phyloP scores from a whole-genome alignment of 1,140 invertebrate species.

The Sarcophaga peregrina region DNA sequence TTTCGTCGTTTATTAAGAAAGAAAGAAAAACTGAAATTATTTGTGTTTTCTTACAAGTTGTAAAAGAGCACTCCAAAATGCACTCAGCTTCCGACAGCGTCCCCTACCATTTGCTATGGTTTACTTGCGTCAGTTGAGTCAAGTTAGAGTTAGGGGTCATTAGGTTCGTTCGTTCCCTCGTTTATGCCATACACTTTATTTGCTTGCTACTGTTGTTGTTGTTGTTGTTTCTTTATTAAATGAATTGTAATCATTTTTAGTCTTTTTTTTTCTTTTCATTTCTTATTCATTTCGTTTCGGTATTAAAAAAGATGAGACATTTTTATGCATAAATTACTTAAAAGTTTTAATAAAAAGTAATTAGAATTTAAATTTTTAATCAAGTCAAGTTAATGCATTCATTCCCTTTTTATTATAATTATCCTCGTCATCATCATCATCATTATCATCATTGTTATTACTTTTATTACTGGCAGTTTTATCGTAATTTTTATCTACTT shows the following conservation, averaged over 20 bases:
- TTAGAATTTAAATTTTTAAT: conserved; percentile 26
- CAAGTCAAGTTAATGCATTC: conserved; percentile 18
- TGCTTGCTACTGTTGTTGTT: neutral
- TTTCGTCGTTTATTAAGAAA: neutral
- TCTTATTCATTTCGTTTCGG: neutral
- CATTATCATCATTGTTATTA: conserved; percentile 5
- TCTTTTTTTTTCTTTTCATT: no score
- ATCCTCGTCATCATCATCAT: neutral
- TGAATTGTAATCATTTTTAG: conserved; percentile 13
- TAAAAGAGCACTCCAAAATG: neutral
- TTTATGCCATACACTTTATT: neutral
- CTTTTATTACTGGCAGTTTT: neutral
- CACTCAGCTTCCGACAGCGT: neutral
- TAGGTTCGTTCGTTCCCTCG: neutral
- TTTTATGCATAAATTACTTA: conserved; percentile 23
- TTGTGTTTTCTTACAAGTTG: conserved; percentile 15
- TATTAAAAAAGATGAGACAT: neutral
- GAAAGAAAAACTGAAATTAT: neutral
- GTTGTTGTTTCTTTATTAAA: conserved; percentile 1
- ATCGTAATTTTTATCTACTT: neutral
- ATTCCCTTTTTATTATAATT: neutral
- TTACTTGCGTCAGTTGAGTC: neutral
- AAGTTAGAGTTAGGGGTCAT: conserved; percentile 3
- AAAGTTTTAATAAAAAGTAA: conserved; percentile 26
- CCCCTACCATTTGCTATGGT: neutral